These are phyloP conservation scores for Apocheima hispidaria DNA, from an alignment of 2,888 invertebrate genomes.

Conservation along the genomic window DNA sequence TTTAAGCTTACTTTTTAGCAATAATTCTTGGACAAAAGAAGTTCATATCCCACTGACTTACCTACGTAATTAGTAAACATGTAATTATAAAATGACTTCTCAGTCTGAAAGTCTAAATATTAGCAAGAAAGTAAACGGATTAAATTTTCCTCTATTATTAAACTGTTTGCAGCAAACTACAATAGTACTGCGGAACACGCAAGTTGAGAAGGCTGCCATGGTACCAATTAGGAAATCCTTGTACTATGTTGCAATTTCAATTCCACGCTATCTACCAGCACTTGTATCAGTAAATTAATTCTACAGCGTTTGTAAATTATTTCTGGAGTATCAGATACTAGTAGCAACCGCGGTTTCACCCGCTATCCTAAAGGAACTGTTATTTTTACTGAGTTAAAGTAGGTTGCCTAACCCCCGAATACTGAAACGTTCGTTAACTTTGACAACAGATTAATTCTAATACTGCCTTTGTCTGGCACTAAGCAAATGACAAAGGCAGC, in stretches of 20 bases:
- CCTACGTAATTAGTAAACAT: background rate
- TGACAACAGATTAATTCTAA: no score
- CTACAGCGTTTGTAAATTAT: no score
- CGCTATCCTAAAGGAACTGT: no score
- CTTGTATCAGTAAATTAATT: no score
- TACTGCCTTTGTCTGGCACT: no score
- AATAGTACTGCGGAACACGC: constrained; percentile 1
- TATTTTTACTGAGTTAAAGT: no score
- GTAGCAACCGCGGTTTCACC: no score
- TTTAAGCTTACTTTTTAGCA: background rate
- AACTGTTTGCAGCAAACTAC: background rate
- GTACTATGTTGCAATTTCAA: background rate
- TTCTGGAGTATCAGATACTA: no score
- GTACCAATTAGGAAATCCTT: background rate
- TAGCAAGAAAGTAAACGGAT: constrained; percentile 7
- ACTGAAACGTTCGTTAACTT: no score
- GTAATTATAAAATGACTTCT: constrained; percentile 9
- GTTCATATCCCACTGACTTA: no score
- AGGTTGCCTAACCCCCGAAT: no score
- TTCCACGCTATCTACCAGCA: background rate
- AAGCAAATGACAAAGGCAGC: no score
- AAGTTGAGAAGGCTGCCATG: background rate
- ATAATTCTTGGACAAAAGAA: background rate
- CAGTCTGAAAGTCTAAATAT: constrained; percentile 7
- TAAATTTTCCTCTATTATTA: constrained; percentile 12